These are phyloP conservation scores for Alosa alosa DNA, from an alignment of 2,113 vertebrate genomes.

Conservation along the genomic window DNA sequence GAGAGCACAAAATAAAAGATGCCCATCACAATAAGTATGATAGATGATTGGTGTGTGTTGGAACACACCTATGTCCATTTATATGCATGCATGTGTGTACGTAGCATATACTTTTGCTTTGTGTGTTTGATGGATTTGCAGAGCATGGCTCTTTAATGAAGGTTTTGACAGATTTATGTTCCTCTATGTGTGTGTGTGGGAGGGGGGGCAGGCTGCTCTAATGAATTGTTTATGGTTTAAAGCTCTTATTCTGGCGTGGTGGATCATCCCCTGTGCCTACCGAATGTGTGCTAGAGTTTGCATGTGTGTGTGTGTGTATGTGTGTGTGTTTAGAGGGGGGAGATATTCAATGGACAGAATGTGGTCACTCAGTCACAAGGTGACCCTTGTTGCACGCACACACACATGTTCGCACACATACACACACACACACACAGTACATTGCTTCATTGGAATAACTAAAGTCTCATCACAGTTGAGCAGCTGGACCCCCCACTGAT, in stretches of 20 bases:
- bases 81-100: not conserved
- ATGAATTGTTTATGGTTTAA: conserved; percentile 21
- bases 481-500: not conserved
- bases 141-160: conserved; percentile 12
- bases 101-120: not conserved
- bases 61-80: not conserved
- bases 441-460: not conserved
- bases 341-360: not conserved
- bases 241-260: not conserved
- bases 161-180: conserved; percentile 1
- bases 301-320: not conserved
- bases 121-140: not conserved
- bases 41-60: not conserved
- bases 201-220: not conserved
- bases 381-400: not conserved
- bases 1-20: not conserved
- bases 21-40: not conserved
- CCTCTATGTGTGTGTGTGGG: not conserved
- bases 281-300: not conserved
- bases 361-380: conserved; percentile 8
- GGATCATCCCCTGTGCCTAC: not conserved
- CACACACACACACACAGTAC: not conserved
- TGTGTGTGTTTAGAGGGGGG: not conserved
- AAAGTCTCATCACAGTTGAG: not conserved
- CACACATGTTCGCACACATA: not conserved